Percentiles rank a stretch among this genome's conserved stretches.
phyloP scores from a whole-genome alignment of 2,797 vertebrate species.

The Mareca penelope region DNA sequence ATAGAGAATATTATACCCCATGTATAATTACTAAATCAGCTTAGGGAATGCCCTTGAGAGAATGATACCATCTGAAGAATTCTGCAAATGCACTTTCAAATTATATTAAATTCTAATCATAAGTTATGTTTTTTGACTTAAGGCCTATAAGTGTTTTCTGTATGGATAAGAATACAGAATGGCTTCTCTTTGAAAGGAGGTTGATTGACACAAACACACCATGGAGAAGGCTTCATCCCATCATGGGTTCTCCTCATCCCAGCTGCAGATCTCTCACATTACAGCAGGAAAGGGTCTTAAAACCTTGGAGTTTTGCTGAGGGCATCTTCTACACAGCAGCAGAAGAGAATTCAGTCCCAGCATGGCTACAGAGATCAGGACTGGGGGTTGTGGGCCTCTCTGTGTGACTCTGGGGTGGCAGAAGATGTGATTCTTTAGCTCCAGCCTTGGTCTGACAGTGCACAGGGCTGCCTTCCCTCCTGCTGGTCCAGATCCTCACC shows the following conservation, averaged over 20 bases:
- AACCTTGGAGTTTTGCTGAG: not conserved
- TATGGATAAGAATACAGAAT: fast-evolving
- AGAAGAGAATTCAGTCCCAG: fast-evolving
- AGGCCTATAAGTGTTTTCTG: not conserved
- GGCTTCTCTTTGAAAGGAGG: not conserved
- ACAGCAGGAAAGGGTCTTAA: not conserved
- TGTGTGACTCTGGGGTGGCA: not conserved
- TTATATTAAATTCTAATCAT: not conserved
- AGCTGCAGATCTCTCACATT: not conserved
- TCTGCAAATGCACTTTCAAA: not conserved
- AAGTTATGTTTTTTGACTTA: not conserved
- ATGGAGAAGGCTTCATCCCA: not conserved
- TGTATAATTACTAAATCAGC: not conserved
- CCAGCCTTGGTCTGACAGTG: not conserved
- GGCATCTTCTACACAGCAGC: not conserved
- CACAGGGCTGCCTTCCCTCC: fast-evolving
- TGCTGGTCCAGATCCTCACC: not conserved
- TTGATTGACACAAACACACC: not conserved
- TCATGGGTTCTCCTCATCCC: fast-evolving
- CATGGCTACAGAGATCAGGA: fast-evolving
- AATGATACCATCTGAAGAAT: not conserved
- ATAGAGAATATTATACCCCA: not conserved
- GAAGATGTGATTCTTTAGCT: not conserved
- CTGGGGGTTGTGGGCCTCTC: fast-evolving
- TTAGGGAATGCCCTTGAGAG: not conserved